Percentiles rank a stretch among this genome's conserved stretches.
Evolutionary conservation across 1,140 invertebrate genomes (phyloP).

Genomic region (Drosophila sucinea): DNA sequence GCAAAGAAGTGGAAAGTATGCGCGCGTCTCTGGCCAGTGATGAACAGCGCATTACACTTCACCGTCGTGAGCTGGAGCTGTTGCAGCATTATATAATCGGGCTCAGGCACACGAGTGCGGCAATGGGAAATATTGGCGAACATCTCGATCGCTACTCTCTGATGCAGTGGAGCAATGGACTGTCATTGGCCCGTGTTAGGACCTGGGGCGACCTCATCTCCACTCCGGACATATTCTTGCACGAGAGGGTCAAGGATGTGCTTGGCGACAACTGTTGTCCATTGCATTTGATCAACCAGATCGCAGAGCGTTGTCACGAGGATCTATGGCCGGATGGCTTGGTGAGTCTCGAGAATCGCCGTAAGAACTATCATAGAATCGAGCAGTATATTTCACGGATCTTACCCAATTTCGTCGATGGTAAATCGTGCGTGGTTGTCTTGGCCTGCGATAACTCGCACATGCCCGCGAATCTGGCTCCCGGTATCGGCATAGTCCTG

Average conservation of each 20-base stretch:
- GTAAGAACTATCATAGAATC: slow-evolving; percentile 40
- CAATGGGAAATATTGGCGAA: slow-evolving; percentile 57
- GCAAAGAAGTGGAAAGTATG: slow-evolving; percentile 26
- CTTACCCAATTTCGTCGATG: slow-evolving; percentile 25
- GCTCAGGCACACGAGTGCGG: slow-evolving; percentile 54
- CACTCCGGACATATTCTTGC: slow-evolving; percentile 54
- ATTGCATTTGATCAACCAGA: slow-evolving; percentile 49
- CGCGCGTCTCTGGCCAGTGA: slow-evolving; percentile 21
- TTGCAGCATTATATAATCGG: slow-evolving; percentile 60
- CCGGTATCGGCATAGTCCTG: slow-evolving; percentile 48
- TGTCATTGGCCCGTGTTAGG: slow-evolving; percentile 34
- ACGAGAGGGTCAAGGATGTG: slow-evolving; percentile 44
- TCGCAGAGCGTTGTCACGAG: slow-evolving; percentile 61
- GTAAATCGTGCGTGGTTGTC: slow-evolving; percentile 53
- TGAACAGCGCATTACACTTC: slow-evolving; percentile 30
- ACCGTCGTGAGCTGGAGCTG: slow-evolving; percentile 59
- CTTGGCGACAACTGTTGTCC: slow-evolving; percentile 50
- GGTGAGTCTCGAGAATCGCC: slow-evolving; percentile 42
- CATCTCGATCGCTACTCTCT: slow-evolving; percentile 58
- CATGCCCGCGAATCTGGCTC: slow-evolving; percentile 61
- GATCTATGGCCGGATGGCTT: slow-evolving; percentile 63
- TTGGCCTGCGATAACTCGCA: slow-evolving; percentile 55
- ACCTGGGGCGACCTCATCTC: slow-evolving; percentile 67
- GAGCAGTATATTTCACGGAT: slow-evolving; percentile 43
- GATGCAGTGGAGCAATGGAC: slow-evolving; percentile 52